These are phyloP conservation scores for Rhinoptilus africanus DNA, from an alignment of 2,113 vertebrate species.

Conservation along the genomic window DNA sequence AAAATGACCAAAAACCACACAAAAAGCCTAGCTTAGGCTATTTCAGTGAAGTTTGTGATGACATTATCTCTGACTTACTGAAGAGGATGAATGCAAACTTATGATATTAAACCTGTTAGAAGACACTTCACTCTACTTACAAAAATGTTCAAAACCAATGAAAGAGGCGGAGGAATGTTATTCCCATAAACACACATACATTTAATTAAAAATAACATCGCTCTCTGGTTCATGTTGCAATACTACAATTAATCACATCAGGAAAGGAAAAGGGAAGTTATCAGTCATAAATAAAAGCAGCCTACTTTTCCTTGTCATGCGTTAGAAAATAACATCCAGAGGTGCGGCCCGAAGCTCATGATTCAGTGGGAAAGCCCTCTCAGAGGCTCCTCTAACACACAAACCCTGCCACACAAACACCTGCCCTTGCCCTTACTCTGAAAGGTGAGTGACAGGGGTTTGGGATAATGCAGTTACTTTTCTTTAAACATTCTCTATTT, in stretches of 20 bases:
- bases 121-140: not conserved
- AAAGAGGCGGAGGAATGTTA: not conserved
- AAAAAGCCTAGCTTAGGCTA: not conserved
- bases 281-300: not conserved
- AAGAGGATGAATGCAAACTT: not conserved
- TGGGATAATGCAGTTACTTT: not conserved
- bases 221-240: not conserved
- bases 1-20: not conserved
- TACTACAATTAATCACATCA: not conserved
- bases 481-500: not conserved
- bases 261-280: not conserved
- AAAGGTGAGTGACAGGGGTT: not conserved
- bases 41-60: not conserved
- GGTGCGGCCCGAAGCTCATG: not conserved
- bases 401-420: not conserved
- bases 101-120: not conserved
- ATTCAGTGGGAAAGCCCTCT: not conserved
- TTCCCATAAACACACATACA: not conserved
- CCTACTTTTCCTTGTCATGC: not conserved
- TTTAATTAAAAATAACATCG: not conserved
- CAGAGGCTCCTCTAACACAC: not conserved
- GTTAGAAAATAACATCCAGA: not conserved
- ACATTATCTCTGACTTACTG: not conserved
- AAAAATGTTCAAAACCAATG: not conserved
- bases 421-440: not conserved